Evolutionary conservation across 2,113 vertebrate species (phyloP).

Genomic region (Solea senegalensis): DNA sequence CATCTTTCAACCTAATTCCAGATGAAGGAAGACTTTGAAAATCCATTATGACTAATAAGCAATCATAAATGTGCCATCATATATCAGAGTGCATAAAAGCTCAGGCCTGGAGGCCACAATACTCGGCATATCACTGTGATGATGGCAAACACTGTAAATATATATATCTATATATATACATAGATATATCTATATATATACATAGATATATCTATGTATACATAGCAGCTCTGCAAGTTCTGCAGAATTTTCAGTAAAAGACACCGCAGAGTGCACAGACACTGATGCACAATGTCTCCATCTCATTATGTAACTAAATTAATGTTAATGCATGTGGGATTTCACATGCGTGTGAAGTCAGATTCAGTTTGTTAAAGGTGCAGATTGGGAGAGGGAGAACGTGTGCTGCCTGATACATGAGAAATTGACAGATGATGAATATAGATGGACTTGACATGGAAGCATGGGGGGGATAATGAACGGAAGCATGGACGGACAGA

Average conservation of each 20-base stretch:
- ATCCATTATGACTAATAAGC: conserved; percentile 26
- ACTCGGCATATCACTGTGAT: conserved; percentile 6
- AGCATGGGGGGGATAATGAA: conserved; percentile 15
- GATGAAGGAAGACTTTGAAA: conserved; percentile 11
- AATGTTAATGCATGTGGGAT: conserved; percentile 34
- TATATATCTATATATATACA: too few species aligned
- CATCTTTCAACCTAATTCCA: conserved; percentile 32
- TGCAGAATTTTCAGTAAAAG: background rate
- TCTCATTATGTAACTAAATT: conserved; percentile 17
- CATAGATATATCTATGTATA: too few species aligned
- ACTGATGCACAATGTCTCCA: conserved; percentile 11
- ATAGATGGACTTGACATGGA: background rate
- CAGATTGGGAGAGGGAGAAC: background rate
- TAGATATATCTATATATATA: too few species aligned
- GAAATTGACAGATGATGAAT: background rate
- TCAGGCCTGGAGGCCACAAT: background rate
- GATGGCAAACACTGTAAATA: background rate
- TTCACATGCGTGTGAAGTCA: conserved; percentile 19
- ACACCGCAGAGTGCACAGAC: background rate
- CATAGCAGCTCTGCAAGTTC: background rate
- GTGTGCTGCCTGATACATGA: conserved; percentile 13
- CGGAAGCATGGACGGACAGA: background rate
- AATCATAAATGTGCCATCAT: conserved; percentile 7
- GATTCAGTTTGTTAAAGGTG: conserved; percentile 7
- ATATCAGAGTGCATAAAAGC: background rate